Conservation (phyloP, 2,113 vertebrate genomes). For the Zeus faber region DNA sequence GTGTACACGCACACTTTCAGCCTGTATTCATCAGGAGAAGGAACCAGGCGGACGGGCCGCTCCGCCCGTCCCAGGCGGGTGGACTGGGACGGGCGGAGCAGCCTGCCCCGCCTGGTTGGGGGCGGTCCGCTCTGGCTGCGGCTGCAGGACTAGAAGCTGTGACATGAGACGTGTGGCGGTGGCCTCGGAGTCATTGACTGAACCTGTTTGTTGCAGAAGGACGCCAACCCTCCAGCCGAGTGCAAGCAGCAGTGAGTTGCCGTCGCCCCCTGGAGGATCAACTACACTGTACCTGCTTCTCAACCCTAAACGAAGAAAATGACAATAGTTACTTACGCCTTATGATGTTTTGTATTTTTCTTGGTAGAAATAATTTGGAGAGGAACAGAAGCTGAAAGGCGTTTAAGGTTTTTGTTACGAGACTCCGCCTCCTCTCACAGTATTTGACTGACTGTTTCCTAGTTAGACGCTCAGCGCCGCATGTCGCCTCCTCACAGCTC, state of each 20-base stretch:
- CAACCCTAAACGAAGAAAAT: conserved; percentile 63
- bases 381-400: conserved; percentile 49
- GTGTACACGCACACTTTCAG: no score
- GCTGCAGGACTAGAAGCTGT: no score
- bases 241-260: conserved; percentile 98
- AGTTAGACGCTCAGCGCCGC: conserved; percentile 11
- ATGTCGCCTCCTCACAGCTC: no score
- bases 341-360: conserved; percentile 98
- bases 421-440: no score
- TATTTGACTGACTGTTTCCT: conserved; percentile 86
- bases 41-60: background rate
- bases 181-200: no score
- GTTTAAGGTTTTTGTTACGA: conserved; percentile 89
- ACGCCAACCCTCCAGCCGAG: conserved; percentile 91
- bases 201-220: conserved; percentile 93
- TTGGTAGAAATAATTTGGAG: conserved; percentile 88
- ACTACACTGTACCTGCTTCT: conserved; percentile 94
- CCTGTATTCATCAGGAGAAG: background rate
- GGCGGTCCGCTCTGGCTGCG: no score
- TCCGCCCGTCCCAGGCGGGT: no score
- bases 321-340: conserved; percentile 98
- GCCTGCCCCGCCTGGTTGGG: no score
- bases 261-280: conserved; percentile 88
- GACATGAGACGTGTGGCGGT: no score
- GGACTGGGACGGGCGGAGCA: no score